phyloP scores from a whole-genome alignment of 1,140 invertebrate species.

The Gonatopus flavifemur region DNA sequence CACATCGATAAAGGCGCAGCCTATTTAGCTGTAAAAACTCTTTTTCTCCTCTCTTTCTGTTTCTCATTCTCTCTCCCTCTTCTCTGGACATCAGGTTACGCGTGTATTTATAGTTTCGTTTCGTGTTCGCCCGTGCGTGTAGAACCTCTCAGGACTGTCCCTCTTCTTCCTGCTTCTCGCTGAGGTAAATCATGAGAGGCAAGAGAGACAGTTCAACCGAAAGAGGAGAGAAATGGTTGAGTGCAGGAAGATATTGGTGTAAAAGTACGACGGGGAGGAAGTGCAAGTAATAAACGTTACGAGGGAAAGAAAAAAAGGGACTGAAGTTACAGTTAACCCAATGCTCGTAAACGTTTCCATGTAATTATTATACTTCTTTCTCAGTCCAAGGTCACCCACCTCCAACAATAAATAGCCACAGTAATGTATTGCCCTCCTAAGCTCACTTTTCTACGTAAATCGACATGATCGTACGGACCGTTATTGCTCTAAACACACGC shows the following conservation, averaged over 20 bases:
- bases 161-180: too few species aligned
- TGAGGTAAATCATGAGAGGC: too few species aligned
- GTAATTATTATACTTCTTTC: slow-evolving; percentile 12
- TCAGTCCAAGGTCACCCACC: slow-evolving; percentile 9
- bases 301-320: background rate
- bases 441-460: background rate
- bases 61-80: too few species aligned
- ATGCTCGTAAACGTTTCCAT: slow-evolving; percentile 11
- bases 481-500: too few species aligned
- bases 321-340: slow-evolving; percentile 16
- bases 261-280: too few species aligned
- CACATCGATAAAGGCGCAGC: slow-evolving; percentile 15
- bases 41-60: too few species aligned
- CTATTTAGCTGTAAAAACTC: slow-evolving; percentile 11
- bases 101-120: slow-evolving; percentile 15
- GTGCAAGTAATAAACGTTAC: slow-evolving; percentile 10
- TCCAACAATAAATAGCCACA: background rate
- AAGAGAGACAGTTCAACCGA: slow-evolving; percentile 6
- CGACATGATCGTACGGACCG: too few species aligned
- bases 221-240: background rate
- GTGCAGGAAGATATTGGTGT: too few species aligned
- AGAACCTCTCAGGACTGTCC: background rate
- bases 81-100: too few species aligned
- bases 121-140: slow-evolving; percentile 9
- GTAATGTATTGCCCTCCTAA: too few species aligned